A percentile compares a stretch with the other conserved stretches of the same genome.
phyloP scores from a whole-genome alignment of 2,797 vertebrate species.

The Muscicapa striata region DNA sequence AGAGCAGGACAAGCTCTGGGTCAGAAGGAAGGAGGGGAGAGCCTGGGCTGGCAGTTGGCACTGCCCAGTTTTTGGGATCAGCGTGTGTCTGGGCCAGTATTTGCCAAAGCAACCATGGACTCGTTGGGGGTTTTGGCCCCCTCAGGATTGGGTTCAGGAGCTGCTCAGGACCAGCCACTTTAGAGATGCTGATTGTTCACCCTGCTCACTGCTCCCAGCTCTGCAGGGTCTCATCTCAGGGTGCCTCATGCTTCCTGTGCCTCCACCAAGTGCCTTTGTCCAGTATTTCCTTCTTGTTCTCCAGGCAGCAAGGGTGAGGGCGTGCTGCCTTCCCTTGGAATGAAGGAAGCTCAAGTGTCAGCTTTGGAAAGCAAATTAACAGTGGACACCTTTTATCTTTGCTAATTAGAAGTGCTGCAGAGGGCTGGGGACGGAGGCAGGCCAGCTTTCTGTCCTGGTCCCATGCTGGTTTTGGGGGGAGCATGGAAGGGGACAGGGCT shows the following conservation, averaged over 20 bases:
- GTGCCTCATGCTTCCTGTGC: background rate
- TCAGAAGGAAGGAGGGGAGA: background rate
- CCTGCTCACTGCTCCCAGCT: background rate
- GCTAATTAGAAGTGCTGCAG: background rate
- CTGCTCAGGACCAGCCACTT: background rate
- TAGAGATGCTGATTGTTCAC: rapidly evolving
- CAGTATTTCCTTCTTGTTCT: background rate
- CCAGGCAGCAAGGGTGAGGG: background rate
- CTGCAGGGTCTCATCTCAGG: constrained; percentile 44
- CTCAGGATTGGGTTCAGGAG: background rate
- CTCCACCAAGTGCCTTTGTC: background rate
- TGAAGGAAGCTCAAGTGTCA: background rate
- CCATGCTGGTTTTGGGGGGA: background rate
- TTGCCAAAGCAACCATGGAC: background rate
- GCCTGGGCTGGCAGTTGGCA: background rate
- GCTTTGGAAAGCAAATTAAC: constrained; percentile 2
- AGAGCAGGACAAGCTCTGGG: rapidly evolving
- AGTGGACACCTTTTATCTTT: background rate
- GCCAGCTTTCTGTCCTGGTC: background rate
- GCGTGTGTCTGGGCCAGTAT: background rate
- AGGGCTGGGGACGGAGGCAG: background rate
- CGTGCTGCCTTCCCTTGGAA: background rate
- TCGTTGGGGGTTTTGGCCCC: background rate
- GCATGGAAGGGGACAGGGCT: background rate
- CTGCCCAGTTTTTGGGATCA: background rate